Evolutionary conservation across 2,113 vertebrate genomes (phyloP), one percentile per base, ranked within the genome.

Genomic region (Spilogale gracilis): DNA sequence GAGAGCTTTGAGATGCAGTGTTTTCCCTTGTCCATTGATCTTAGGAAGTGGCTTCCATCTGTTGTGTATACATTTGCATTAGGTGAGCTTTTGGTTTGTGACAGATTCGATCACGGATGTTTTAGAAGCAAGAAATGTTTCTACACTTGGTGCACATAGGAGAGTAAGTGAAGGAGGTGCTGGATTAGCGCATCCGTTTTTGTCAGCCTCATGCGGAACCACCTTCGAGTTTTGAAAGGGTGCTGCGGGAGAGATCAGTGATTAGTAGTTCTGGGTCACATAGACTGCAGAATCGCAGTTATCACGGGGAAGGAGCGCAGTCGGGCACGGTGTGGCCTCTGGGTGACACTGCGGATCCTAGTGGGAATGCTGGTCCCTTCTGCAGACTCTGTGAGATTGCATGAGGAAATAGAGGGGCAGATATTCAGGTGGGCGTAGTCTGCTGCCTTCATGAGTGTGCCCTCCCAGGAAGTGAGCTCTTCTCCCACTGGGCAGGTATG

Each of bases 201-300:
- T 43, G 1, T 80, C 30, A 76, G n/a, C 43, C 17, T 69, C 12
- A 27, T 38, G 61, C 69, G 21, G 54, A 69, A 21, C 16, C 23
- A 54, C n/a, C 2, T 83, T 38, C 58, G 69, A 60, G 27, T 94
- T 92, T 89, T 30, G 50, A 45, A 96, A 80, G 92, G 10, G n/a
- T 16, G 23, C 43, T 9, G 73, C 30, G n/a, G 54, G 45, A 80
- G n/a, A 67, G 10, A 61, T 48, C 4, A 43, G 25, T 81, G 32
- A 13, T 48, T 74, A 32, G 79, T 38, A 58, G n/a, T 71, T 10
- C n/a, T 45, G 48, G 27, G 16, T 73, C 79, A 5, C n/a, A 9
- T 30, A 54, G 32, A 21, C 48, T 67, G 11, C 30, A 20, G n/a
- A 60, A 20, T 61, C 81, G 61, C 8, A 1, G 1, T 52, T 52